Percentiles rank a stretch among this genome's conserved stretches.
These are phyloP conservation scores for Dinocampus coccinellae DNA, from an alignment of 2,888 invertebrate species.

Conservation along the genomic window DNA sequence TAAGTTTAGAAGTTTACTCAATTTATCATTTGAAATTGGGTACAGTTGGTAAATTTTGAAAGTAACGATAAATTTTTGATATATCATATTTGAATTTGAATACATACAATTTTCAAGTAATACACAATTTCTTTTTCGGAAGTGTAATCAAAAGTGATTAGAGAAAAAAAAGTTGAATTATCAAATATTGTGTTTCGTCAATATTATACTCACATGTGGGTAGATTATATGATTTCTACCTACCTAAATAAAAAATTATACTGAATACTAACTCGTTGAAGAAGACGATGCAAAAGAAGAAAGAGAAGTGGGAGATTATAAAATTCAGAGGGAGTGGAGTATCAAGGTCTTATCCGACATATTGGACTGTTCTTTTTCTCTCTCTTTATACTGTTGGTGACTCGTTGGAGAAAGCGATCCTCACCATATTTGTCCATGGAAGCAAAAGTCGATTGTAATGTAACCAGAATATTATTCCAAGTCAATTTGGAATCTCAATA, in stretches of 20 bases:
- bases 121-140: no score
- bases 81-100: no score
- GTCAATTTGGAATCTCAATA: background rate
- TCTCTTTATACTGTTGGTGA: background rate
- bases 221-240: background rate
- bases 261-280: background rate
- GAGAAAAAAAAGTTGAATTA: background rate
- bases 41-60: no score
- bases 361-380: background rate
- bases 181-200: background rate
- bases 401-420: slow-evolving; percentile 3
- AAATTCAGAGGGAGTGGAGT: background rate
- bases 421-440: slow-evolving; percentile 28
- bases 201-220: slow-evolving; percentile 8
- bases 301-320: background rate
- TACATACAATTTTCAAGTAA: no score
- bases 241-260: background rate
- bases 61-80: no score
- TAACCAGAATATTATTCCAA: slow-evolving; percentile 5
- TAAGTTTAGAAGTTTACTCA: no score
- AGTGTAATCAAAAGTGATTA: background rate
- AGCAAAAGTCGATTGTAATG: slow-evolving; percentile 17
- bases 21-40: no score
- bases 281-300: background rate
- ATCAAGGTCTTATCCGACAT: background rate